Percentiles rank a stretch among this genome's conserved stretches.
phyloP scores from a whole-genome alignment of 2,113 vertebrate genomes.

The Muscicapa adusta region DNA sequence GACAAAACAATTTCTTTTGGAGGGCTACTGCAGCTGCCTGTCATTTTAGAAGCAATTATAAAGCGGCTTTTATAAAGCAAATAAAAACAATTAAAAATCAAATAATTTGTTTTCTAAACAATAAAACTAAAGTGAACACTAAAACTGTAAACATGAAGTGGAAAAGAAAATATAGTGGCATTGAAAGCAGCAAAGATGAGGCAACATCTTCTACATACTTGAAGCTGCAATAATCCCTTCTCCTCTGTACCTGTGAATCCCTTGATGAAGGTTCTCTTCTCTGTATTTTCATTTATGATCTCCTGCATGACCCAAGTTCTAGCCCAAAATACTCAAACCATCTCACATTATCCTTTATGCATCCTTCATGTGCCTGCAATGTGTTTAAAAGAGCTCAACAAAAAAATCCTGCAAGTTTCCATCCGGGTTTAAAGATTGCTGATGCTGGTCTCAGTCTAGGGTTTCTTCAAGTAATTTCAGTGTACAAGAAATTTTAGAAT shows the following conservation, averaged over 20 bases:
- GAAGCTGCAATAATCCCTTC: background rate
- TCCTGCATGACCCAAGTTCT: background rate
- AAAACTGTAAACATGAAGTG: background rate
- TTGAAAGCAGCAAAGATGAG: background rate
- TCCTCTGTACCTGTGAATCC: background rate
- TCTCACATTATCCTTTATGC: background rate
- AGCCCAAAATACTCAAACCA: background rate
- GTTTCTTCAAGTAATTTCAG: background rate
- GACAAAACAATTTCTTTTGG: background rate
- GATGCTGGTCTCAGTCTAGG: background rate
- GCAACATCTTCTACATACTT: rapidly evolving
- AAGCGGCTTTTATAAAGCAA: background rate
- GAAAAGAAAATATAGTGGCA: background rate
- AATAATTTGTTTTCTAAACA: background rate
- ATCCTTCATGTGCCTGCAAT: background rate
- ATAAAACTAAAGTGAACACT: background rate
- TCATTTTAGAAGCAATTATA: background rate
- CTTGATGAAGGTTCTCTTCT: background rate
- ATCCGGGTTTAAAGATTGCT: background rate
- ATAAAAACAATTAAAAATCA: background rate
- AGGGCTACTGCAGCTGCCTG: background rate
- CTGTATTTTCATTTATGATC: background rate
- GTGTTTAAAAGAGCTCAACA: background rate
- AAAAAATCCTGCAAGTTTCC: background rate
- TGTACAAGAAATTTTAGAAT: background rate